phyloP scores from a whole-genome alignment of 1,140 invertebrate species.

The Ceratosolen solmsi region DNA sequence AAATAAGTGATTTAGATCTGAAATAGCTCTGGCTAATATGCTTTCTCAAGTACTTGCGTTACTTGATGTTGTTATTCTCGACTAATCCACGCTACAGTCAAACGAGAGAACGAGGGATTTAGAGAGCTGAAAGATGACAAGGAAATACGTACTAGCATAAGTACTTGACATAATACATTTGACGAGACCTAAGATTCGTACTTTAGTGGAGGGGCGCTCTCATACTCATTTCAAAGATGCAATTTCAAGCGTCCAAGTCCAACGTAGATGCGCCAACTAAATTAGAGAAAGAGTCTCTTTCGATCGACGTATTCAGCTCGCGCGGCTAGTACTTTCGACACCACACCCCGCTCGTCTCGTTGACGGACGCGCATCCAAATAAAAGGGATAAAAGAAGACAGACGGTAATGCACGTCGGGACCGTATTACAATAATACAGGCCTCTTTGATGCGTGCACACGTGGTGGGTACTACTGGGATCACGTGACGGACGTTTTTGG shows the following conservation, averaged over 20 bases:
- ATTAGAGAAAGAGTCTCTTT: background rate
- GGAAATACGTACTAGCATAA: no score
- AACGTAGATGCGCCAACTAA: no score
- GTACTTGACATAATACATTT: background rate
- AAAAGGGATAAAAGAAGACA: background rate
- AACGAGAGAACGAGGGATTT: no score
- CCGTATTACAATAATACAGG: background rate
- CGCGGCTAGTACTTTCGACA: background rate
- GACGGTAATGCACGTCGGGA: background rate
- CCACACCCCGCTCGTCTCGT: background rate
- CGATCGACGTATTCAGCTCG: background rate
- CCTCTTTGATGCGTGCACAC: background rate
- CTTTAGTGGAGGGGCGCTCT: background rate
- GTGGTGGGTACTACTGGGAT: constrained; percentile 37
- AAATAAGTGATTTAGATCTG: no score
- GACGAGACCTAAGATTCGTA: background rate
- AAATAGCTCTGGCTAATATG: no score
- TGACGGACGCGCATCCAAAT: background rate
- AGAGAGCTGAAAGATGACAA: no score
- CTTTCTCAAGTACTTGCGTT: no score
- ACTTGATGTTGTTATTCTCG: no score
- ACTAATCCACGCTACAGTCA: no score
- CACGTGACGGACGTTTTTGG: constrained; percentile 62
- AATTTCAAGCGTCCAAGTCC: background rate
- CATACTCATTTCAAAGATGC: background rate